Percentiles rank a stretch among this genome's conserved stretches.
Conservation (phyloP, 2,888 invertebrate genomes). For the Microplitis deprimator region DNA sequence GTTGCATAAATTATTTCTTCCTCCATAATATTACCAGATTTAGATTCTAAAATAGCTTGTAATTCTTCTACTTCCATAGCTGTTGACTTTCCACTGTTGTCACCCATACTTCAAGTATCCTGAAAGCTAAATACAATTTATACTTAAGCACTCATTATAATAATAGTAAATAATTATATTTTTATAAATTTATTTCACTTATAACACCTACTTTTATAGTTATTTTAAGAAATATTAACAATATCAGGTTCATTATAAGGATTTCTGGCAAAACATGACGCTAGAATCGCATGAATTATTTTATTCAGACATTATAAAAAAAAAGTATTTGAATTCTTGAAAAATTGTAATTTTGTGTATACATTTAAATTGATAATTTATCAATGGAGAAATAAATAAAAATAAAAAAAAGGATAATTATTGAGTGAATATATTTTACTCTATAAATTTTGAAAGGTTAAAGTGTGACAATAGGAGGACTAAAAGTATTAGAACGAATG, state of each 20-base stretch:
- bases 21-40: slow-evolving; percentile 46
- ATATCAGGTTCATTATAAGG: slow-evolving; percentile 4
- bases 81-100: not conserved
- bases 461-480: slow-evolving; percentile 32
- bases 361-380: too few species aligned
- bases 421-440: not conserved
- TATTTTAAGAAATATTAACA: not conserved
- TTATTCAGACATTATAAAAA: not conserved
- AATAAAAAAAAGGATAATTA: not conserved
- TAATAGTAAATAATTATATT: too few species aligned
- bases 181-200: too few species aligned
- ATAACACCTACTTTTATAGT: too few species aligned
- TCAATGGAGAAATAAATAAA: not conserved
- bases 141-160: too few species aligned
- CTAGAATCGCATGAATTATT: not conserved
- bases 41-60: slow-evolving; percentile 33
- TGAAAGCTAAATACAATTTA: too few species aligned
- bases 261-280: not conserved
- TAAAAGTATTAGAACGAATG: slow-evolving; percentile 25
- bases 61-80: slow-evolving; percentile 40
- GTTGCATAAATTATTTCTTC: slow-evolving; percentile 60
- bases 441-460: slow-evolving; percentile 22
- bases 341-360: too few species aligned
- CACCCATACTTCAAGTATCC: too few species aligned
- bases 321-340: too few species aligned